Evolutionary conservation across 2,797 vertebrate genomes (phyloP).

Genomic region (Heterohyrax brucei): DNA sequence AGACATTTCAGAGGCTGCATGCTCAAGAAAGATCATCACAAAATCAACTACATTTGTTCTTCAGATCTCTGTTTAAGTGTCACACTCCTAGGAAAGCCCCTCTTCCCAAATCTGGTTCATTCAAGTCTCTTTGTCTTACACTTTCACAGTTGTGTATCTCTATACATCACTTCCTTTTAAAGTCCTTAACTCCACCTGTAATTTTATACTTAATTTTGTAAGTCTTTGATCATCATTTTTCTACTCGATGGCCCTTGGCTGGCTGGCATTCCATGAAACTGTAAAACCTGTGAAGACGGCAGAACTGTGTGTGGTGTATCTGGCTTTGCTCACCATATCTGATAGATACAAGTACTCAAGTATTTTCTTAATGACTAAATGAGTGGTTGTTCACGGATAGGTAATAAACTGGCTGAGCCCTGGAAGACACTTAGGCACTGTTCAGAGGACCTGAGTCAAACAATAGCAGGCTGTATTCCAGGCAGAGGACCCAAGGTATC

Average conservation of each 20-base stretch:
- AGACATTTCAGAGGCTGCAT: background rate
- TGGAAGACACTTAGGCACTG: background rate
- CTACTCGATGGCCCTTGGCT: background rate
- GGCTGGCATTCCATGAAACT: background rate
- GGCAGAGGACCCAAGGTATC: background rate
- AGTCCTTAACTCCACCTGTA: background rate
- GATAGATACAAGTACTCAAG: background rate
- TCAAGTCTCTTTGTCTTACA: background rate
- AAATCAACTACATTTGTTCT: background rate
- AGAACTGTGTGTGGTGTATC: background rate
- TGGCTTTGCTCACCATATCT: background rate
- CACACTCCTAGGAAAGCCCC: background rate
- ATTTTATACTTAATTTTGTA: background rate
- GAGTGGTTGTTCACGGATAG: background rate
- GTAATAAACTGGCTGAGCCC: background rate
- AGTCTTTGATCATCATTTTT: background rate
- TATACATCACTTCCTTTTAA: background rate
- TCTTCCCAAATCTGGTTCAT: background rate
- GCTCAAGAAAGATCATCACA: background rate
- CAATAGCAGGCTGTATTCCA: background rate
- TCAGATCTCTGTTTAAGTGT: background rate
- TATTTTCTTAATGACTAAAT: background rate
- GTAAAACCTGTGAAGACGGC: background rate
- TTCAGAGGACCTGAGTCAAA: slow-evolving; percentile 1
- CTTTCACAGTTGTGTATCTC: background rate